Base-by-base conservation (phyloP, 92 coral and sea anemone genomes). In the Plumapathes pennacea region DNA sequence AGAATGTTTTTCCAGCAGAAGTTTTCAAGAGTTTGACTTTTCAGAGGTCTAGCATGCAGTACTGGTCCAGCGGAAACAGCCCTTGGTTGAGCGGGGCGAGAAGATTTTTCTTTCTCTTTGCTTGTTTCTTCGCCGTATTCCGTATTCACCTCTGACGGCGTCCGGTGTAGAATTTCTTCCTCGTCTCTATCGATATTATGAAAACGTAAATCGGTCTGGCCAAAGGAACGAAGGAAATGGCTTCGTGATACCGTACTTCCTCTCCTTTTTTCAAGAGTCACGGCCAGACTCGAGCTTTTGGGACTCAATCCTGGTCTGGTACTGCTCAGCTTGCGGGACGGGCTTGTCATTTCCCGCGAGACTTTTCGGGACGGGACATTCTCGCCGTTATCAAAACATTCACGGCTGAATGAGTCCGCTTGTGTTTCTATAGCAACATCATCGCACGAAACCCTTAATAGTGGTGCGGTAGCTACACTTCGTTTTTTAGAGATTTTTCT, bases 181-280 rank as follows among this genome's bases (percentile, higher is more conserved):
- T 46, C 46, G 3, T 70, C 75, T 1, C 76, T 81, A 4, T 75
- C 50, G 25, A 79, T 67, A 40, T 77, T 57, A 25, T 82, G 76
- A 19, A 71, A 54, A 36, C 53, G 44, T 18, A 81, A 32, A 2
- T 62, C 76, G 34, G 81, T 65, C 55, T 69, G 69, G 18, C 88
- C 95, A 34, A 82, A 86, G 40, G 95, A 86, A 20, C 71, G 72
- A 11, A 88, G 60, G 33, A 88, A 88, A 45, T 77, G 74, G 32
- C 60, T 44, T 45, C 86, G 65, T 14, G 76, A 72, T 8, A 73
- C 18, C 8, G 3, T 73, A 30, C 84, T 83, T 7, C 50, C 50
- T 13, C 73, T 66, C 11, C 63, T 66, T 12, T 34, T 25, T 18
- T 20, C 51, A 14, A n/a, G n/a, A n/a, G n/a, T n/a, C n/a, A n/a